Base-by-base conservation (phyloP, 2,797 vertebrate species). In the Eulemur mongoz region DNA sequence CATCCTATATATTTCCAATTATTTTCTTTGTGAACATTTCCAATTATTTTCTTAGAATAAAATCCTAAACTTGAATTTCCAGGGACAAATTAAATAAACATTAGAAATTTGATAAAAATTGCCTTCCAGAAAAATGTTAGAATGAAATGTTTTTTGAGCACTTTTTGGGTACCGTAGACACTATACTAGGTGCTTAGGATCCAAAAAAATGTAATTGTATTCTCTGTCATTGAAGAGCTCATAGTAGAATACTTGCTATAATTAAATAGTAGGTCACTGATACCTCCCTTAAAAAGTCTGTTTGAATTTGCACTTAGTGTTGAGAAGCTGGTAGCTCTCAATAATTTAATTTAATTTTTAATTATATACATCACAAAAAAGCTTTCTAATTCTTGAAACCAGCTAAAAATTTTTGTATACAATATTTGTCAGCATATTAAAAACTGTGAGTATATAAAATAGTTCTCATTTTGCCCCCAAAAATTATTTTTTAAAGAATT, bases 11-110 rank as follows among this genome's bases (percentile, higher is more conserved):
- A 48, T 17, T 73, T 59, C 45, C 32, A 83, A 25, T 76, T 80
- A 70, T 86, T 93, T 89, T 91, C 30, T 80, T 32, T 93, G 30
- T 48, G 15, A 61, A 78, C 20, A 86, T 81, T 75, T 96, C 14
- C 57, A 89, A 38, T 82, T 81, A 40, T 83, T 86, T 90, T 50
- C 63, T 79, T 81, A 65, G 11, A 48, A 52, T 72, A 89, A 25
- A 43, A 80, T 88, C 84, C 32, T 88, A 61, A 94, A 50, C 35
- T 94, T 95, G n/a, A 86, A 89, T 84, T 82, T 93, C 76, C 1
- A 17, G 18, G 23, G 30, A 86, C 54, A 75, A 89, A 82, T 45
- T 91, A 38, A 91, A 63, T 75, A 18, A 94, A 0, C 18, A 57
- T 69, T 91, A 1, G 12, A 83, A 96, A 81, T 52, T 92, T 75